Conservation (phyloP, 2,888 invertebrate species). For the Bombylius discolor region DNA sequence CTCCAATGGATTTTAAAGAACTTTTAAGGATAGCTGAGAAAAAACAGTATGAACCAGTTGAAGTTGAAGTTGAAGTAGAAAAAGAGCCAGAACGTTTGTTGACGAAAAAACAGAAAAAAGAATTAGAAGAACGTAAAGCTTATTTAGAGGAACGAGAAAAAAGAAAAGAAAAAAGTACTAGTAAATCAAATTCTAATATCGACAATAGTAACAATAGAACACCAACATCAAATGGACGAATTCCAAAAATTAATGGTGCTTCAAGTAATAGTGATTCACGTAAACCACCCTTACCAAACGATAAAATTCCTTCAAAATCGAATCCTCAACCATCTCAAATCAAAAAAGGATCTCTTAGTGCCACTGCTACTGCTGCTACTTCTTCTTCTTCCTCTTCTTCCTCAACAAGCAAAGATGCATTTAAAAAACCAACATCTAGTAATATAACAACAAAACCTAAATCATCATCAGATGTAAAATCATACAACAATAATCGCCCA, state of each 20-base stretch:
- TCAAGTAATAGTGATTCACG: not conserved
- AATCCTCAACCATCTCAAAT: not conserved
- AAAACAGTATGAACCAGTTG: slow-evolving; percentile 68
- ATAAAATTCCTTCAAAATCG: too few species aligned
- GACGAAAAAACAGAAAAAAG: slow-evolving; percentile 67
- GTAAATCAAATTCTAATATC: not conserved
- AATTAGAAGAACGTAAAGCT: slow-evolving; percentile 59
- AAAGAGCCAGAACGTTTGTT: slow-evolving; percentile 55
- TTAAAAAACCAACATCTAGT: slow-evolving; percentile 13
- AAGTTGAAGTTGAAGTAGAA: slow-evolving; percentile 41
- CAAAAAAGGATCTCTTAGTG: not conserved
- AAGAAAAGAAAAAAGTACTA: slow-evolving; percentile 31
- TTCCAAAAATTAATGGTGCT: slow-evolving; percentile 39
- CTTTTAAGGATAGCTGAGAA: slow-evolving; percentile 69
- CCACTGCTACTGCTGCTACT: slow-evolving; percentile 22
- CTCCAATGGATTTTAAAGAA: slow-evolving; percentile 65
- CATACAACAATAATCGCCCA: not conserved
- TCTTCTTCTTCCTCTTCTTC: slow-evolving; percentile 15
- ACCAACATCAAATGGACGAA: slow-evolving; percentile 30
- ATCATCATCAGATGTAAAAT: not conserved
- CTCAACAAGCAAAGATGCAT: slow-evolving; percentile 21
- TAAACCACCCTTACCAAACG: too few species aligned
- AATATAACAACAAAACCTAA: not conserved
- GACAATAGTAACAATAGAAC: not conserved
- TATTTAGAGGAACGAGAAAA: slow-evolving; percentile 43